Base-by-base conservation (phyloP, 2,113 vertebrate genomes). In the Arenaria interpres region DNA sequence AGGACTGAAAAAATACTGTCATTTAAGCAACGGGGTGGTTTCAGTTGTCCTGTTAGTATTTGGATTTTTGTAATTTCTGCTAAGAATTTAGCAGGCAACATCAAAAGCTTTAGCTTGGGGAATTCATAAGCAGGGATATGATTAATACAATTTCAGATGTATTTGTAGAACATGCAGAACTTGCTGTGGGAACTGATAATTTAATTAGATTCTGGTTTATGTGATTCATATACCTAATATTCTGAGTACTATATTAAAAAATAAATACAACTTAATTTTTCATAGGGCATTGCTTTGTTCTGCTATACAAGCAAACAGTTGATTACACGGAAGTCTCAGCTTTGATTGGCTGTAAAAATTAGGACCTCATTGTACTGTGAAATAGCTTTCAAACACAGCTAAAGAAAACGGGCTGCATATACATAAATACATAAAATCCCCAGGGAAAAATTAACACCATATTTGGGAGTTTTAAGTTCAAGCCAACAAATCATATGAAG, bases 201-300 rank as follows among this genome's bases (percentile, higher is more conserved):
- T 95, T 93, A 96, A 97, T 97, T 97, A 97, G 62, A 93, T 95
- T 89, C 95, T 87, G 51, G 25, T 85, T 94, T 95, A 79, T 87
- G 68, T 91, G 90, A 94, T 91, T 95, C 86, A 93, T 94, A 59
- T 66, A 75, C 80, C 86, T 92, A 96, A 95, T 95, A 94, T 93
- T 85, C 81, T 25, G 62, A 91, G 69, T 53, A 85, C 57, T 82
- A 27, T 68, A 89, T 96, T 92, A 93, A 96, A 95, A 94, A 97
- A 92, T 91, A 95, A 96, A 93, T 84, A 60, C 66, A 77, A 81
- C 68, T 96, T 90, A 88, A 89, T 96, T 94, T 96, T 96, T 97
- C 93, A 96, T 91, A 85, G 73, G 78, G 23, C 76, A 50, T 77
- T 60, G 43, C 89, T 96, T 96, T 87, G 50, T 82, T 96, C 73